phyloP scores from a whole-genome alignment of 2,888 invertebrate genomes.

The Thalpophila matura region DNA sequence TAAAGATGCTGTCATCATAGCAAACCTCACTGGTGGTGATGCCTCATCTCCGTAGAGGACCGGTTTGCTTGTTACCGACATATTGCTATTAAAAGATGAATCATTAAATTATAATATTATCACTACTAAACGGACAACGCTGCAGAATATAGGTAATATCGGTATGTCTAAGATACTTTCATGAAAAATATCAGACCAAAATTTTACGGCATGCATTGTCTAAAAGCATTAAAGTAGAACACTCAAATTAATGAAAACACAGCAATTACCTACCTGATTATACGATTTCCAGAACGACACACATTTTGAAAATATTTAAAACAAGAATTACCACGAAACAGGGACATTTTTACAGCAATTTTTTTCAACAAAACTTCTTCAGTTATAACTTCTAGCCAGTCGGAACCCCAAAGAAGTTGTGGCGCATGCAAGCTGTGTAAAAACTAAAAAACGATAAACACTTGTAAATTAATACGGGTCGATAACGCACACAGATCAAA shows the following conservation, averaged over 20 bases:
- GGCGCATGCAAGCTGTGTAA: background rate
- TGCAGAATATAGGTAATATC: too few species aligned
- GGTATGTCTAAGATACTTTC: too few species aligned
- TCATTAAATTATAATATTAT: too few species aligned
- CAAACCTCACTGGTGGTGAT: slow-evolving; percentile 89
- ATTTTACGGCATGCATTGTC: too few species aligned
- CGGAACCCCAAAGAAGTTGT: background rate
- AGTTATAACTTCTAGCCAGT: background rate
- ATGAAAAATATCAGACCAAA: too few species aligned
- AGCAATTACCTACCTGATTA: slow-evolving; percentile 21
- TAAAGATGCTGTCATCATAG: slow-evolving; percentile 86
- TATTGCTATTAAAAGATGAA: slow-evolving; percentile 41
- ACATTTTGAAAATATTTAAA: background rate
- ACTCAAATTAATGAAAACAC: background rate
- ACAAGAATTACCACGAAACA: slow-evolving; percentile 5
- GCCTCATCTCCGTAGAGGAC: slow-evolving; percentile 86
- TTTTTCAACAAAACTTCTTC: background rate
- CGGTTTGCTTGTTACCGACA: slow-evolving; percentile 56
- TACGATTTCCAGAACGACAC: background rate
- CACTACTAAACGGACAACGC: too few species aligned
- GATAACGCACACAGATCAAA: slow-evolving; percentile 39
- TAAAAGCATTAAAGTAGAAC: too few species aligned
- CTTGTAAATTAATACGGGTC: slow-evolving; percentile 42
- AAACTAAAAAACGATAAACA: slow-evolving; percentile 21
- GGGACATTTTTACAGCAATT: slow-evolving; percentile 22